A percentile compares a stretch with the other conserved stretches of the same genome.
Evolutionary conservation across 2,888 invertebrate genomes (phyloP).

Genomic region (Poecilus cupreus): DNA sequence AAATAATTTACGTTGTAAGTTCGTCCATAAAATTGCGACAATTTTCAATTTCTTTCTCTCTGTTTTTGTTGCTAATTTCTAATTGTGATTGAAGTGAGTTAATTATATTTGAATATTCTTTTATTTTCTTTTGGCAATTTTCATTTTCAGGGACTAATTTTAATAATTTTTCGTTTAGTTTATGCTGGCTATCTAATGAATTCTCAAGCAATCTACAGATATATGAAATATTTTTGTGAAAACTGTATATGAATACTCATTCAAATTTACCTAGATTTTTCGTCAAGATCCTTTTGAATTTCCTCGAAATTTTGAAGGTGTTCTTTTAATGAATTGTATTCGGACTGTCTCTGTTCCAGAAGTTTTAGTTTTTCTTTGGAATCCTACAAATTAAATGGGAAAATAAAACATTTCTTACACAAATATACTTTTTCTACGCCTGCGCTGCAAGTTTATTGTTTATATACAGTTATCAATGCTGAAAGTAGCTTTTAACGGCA

Average conservation of each 20-base stretch:
- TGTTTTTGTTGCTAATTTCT: constrained; percentile 33
- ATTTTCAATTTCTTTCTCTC: constrained; percentile 33
- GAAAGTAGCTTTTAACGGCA: no score
- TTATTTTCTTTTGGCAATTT: constrained; percentile 18
- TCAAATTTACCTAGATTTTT: constrained; percentile 36
- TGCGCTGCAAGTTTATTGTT: no score
- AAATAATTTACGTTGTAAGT: constrained; percentile 50
- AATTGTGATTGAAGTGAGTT: constrained; percentile 60
- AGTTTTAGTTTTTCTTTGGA: constrained; percentile 24
- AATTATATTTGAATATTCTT: constrained; percentile 55
- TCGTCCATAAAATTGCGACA: constrained; percentile 50
- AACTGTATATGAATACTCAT: neutral
- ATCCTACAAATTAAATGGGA: constrained; percentile 15
- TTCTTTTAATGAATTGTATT: constrained; percentile 28
- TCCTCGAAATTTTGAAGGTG: constrained; percentile 46
- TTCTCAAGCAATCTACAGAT: constrained; percentile 28
- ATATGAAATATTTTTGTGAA: neutral
- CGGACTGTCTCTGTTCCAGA: constrained; percentile 30
- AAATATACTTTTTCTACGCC: neutral
- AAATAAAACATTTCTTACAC: neutral
- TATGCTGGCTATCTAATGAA: constrained; percentile 5
- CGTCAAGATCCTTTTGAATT: constrained; percentile 39
- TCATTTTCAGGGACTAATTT: constrained; percentile 33
- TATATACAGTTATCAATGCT: no score
- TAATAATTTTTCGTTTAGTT: constrained; percentile 10